Percentiles rank a stretch among this genome's conserved stretches.
Conservation (phyloP, 2,888 invertebrate species). For the Tinea semifulvella region DNA sequence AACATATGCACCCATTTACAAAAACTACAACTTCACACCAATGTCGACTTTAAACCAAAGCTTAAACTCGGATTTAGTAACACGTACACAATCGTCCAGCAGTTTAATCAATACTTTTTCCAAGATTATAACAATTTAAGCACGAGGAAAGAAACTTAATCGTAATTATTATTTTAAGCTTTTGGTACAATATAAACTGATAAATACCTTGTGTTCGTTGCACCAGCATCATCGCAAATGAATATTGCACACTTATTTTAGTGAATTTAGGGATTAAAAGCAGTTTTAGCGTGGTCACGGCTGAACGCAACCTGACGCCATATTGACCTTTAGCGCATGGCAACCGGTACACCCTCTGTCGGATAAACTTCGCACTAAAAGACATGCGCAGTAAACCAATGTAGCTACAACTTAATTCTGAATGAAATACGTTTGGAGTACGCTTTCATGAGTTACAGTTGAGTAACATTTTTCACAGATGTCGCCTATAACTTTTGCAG, state of each 20-base stretch:
- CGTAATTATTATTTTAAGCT: no score
- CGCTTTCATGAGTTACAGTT: not conserved
- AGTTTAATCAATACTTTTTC: constrained; percentile 6
- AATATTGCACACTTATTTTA: constrained; percentile 1
- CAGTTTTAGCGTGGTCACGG: not conserved
- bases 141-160: not conserved
- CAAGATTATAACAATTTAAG: not conserved
- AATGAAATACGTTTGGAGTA: not conserved
- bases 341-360: constrained; percentile 1
- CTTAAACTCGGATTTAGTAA: no score
- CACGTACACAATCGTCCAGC: no score
- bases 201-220: constrained; percentile 3
- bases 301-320: constrained; percentile 11
- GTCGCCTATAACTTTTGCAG: no score
- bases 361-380: not conserved
- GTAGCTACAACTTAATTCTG: not conserved
- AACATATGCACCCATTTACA: not conserved
- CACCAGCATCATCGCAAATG: constrained; percentile 2
- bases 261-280: no score
- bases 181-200: not conserved
- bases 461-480: not conserved
- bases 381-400: not conserved
- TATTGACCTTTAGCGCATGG: constrained; percentile 12
- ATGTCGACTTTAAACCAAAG: no score
- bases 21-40: no score